phyloP scores from a whole-genome alignment of 2,113 vertebrate genomes.

The Nyctereutes procyonoides region DNA sequence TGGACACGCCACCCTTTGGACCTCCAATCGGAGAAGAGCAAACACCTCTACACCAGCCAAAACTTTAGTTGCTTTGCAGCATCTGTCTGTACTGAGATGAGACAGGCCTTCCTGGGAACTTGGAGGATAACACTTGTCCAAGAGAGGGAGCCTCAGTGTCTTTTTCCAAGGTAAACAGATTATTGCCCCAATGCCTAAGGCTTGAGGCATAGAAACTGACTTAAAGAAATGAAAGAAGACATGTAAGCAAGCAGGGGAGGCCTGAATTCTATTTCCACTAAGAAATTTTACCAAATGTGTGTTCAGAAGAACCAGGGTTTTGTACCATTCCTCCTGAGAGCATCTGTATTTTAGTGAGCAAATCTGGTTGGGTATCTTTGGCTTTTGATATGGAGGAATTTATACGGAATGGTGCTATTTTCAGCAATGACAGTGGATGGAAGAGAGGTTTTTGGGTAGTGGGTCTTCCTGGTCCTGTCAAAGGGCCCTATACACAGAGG shows the following conservation, averaged over 20 bases:
- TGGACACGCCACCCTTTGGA: neutral
- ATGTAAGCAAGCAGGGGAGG: neutral
- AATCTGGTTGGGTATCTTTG: neutral
- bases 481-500: neutral
- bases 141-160: neutral
- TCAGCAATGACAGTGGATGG: neutral
- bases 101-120: neutral
- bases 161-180: neutral
- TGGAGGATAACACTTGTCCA: neutral
- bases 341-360: neutral
- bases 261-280: neutral
- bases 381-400: neutral
- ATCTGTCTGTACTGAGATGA: neutral
- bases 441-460: neutral
- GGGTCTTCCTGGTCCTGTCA: neutral
- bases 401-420: neutral
- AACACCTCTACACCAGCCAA: neutral
- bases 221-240: neutral
- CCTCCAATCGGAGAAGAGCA: neutral
- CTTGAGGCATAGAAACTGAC: neutral
- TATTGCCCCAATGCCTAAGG: neutral
- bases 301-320: neutral
- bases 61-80: fast-evolving
- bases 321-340: neutral
- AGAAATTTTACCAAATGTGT: neutral